Evolutionary conservation across 2,888 invertebrate genomes (phyloP).

Genomic region (Hydrotaea cyrtoneurina): DNA sequence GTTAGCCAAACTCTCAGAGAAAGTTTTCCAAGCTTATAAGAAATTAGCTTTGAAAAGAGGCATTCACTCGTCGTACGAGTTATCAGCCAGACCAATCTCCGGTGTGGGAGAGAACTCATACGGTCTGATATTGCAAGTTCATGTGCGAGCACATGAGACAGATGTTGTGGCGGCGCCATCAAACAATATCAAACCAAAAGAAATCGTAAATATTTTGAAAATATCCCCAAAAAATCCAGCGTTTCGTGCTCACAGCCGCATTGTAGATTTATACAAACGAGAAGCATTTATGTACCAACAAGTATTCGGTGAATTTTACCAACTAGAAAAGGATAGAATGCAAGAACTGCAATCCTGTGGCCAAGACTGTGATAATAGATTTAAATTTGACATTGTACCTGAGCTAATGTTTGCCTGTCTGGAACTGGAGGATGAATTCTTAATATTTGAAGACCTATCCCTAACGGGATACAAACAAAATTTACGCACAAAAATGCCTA

Average conservation of each 20-base stretch:
- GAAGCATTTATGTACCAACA: constrained; percentile 75
- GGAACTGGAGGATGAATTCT: constrained; percentile 71
- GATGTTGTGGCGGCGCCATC: not conserved
- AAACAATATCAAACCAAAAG: not conserved
- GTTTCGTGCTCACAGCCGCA: constrained; percentile 73
- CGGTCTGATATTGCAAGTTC: constrained; percentile 70
- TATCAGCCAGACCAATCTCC: constrained; percentile 57
- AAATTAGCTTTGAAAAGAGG: constrained; percentile 56
- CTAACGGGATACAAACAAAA: constrained; percentile 70
- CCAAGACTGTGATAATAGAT: not conserved
- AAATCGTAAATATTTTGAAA: constrained; percentile 71
- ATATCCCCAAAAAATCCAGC: constrained; percentile 75
- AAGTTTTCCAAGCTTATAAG: constrained; percentile 54
- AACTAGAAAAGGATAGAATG: constrained; percentile 21
- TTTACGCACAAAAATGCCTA: constrained; percentile 77
- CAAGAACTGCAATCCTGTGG: not conserved
- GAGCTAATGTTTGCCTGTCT: constrained; percentile 71
- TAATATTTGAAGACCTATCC: constrained; percentile 75
- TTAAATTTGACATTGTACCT: constrained; percentile 69
- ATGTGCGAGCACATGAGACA: constrained; percentile 51
- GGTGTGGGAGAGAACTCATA: constrained; percentile 72
- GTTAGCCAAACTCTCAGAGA: constrained; percentile 54
- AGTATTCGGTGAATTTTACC: constrained; percentile 71
- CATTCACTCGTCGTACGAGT: constrained; percentile 48
- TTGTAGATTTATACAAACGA: constrained; percentile 73